Conservation (phyloP, 2,888 invertebrate species). For the Taphrorychus bicolor region DNA sequence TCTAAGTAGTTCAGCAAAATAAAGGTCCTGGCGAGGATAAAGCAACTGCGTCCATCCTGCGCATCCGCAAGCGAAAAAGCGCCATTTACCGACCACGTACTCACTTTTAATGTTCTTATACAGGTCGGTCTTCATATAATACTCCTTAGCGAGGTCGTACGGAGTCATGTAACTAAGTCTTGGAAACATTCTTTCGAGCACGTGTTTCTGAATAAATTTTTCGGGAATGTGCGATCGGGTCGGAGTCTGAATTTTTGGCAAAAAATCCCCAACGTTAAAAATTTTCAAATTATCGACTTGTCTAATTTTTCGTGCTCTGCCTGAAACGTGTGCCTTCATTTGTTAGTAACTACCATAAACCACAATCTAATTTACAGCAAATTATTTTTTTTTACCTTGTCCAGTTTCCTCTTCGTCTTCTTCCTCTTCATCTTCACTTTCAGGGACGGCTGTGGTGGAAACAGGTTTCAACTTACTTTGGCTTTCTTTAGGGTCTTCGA, state of each 20-base stretch:
- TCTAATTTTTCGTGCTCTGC: constrained; percentile 14
- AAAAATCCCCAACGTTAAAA: constrained; percentile 33
- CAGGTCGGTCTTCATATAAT: constrained; percentile 21
- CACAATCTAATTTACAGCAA: background rate
- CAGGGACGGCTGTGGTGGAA: constrained; percentile 44
- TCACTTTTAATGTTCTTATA: constrained; percentile 37
- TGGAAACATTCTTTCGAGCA: constrained; percentile 32
- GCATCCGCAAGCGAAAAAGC: background rate
- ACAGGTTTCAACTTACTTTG: constrained; percentile 42
- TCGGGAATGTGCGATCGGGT: constrained; percentile 24
- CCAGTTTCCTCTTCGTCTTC: constrained; percentile 25
- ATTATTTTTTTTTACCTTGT: background rate
- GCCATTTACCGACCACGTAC: constrained; percentile 7
- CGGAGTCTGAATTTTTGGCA: constrained; percentile 38
- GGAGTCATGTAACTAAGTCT: constrained; percentile 33
- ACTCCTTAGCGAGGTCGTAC: constrained; percentile 35
- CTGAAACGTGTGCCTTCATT: constrained; percentile 14
- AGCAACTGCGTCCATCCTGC: too few relatives aligned
- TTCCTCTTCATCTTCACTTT: constrained; percentile 43
- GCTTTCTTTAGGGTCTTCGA: constrained; percentile 51
- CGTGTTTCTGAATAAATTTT: constrained; percentile 30
- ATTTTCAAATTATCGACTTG: constrained; percentile 24
- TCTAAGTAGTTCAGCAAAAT: too few relatives aligned
- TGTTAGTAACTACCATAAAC: too few relatives aligned
- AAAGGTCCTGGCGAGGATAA: too few relatives aligned